Conservation (phyloP, 2,888 invertebrate genomes). For the Syrista parreyssii region DNA sequence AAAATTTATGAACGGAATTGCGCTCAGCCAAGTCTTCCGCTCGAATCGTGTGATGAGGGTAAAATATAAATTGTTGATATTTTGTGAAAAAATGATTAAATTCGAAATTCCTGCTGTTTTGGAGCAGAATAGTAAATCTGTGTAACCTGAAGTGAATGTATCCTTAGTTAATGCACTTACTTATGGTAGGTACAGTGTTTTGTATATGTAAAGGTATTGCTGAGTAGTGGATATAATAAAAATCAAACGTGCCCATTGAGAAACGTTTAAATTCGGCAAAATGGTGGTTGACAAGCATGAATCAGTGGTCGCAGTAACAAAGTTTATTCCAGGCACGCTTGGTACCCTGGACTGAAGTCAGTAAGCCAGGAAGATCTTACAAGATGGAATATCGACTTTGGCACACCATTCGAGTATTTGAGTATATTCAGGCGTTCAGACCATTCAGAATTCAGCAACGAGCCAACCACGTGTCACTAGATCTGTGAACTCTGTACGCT, state of each 20-base stretch:
- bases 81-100: neutral
- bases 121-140: neutral
- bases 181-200: too few relatives aligned
- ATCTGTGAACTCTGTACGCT: neutral
- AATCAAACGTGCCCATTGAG: neutral
- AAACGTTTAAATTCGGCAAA: neutral
- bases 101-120: too few relatives aligned
- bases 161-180: neutral
- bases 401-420: neutral
- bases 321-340: neutral
- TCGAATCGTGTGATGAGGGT: neutral
- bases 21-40: neutral
- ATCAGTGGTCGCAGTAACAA: neutral
- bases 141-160: neutral
- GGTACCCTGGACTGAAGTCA: neutral
- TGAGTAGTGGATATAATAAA: neutral
- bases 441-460: neutral
- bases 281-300: neutral
- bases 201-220: too few relatives aligned
- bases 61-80: neutral
- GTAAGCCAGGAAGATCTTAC: neutral
- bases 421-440: neutral
- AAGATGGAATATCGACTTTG: neutral
- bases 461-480: slow-evolving; percentile 1
- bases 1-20: neutral